Evolutionary conservation across 2,113 vertebrate species (phyloP), one percentile per base, ranked within the genome.

Genomic region (Stomatorhinus ivindoensis): DNA sequence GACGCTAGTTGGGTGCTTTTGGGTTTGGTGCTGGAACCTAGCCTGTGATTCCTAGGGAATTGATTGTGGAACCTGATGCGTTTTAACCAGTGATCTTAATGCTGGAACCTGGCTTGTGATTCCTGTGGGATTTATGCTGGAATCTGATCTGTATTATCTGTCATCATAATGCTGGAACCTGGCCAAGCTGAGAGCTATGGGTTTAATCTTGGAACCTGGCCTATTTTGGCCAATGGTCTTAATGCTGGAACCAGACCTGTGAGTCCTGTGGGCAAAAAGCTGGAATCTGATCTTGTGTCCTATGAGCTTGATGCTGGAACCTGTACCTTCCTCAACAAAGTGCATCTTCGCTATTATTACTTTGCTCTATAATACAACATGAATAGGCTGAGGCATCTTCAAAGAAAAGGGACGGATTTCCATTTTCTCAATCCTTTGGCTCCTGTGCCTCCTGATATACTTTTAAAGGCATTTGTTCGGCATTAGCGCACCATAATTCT

Each of bases 381-480:
- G 84, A 89, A 88, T 87, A 48, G 76, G 69, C 90, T 89, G 89
- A 90, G 90, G 89, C 83, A 87, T 89, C 89, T 90, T 93, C 89
- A 92, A 90, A 93, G 90, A 39, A 88, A 73, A 84, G 85, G 35
- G 44, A 91, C 90, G 89, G 90, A 85, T 84, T 55, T 91, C 82
- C 92, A 90, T 82, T 90, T 80, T 53, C 24, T 51, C 84, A 69
- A 88, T 92, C 88, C 90, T 89, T 89, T 82, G 50, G 89, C 65
- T 82, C 24, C 83, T 19, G 35, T 82, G 69, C 10, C 46, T 88
- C 76, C 48, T 53, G 88, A 89, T 83, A 55, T 53, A 53, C 47
- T 93, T 90, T 89, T 93, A 91, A 94, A 89, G 90, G 10, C 88
- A 90, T 93, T 92, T 91, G 89, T 94, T 93, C 90, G 89, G 92